Base-by-base conservation (phyloP, 2,888 invertebrate species). In the Mythimna loreyi region DNA sequence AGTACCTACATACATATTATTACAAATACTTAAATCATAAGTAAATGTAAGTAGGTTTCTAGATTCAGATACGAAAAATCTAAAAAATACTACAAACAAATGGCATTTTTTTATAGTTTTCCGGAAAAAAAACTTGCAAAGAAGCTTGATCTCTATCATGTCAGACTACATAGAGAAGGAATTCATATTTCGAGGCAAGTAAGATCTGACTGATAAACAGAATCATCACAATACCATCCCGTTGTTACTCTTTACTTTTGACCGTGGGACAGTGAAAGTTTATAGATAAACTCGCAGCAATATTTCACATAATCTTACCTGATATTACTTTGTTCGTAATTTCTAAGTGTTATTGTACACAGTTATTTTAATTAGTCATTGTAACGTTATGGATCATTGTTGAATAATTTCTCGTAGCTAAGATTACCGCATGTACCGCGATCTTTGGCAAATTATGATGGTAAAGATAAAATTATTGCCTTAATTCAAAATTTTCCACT, bases 221-320 rank as follows among this genome's bases (percentile, higher is more conserved):
- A 82, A 84, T 82, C 72, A 67, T 80, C 83, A 83, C 81, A 82
- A 80, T 63, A 75, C 80, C 66, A 71, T 72, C 77, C 74, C 61
- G 75, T 76, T 79, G 62, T 75, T 68, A 53, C 62, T 58, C 49
- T 81, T 78, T 73, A 77, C 72, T 81, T 79, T 82, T 83, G 76
- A 75, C 85, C 91, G 92, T 92, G 92, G 81, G 93, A 92, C 91
- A 88, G 92, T 92, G 94, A 94, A 93, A 93, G 93, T 87, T 78
- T 80, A 81, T 85, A 87, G 79, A 87, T 87, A 79, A 85, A 86
- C 88, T 87, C 84, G 40, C 80, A 87, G 85, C 81, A 85, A 88
- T 89, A 89, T 82, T 90, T 93, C 94, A 89, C 93, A 93, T 92
- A 91, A 92, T 90, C 87, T 88, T 84, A 86, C 85, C 83, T 78